These are phyloP conservation scores for Oryzias woworae DNA, from an alignment of 2,113 vertebrate genomes.

Conservation along the genomic window DNA sequence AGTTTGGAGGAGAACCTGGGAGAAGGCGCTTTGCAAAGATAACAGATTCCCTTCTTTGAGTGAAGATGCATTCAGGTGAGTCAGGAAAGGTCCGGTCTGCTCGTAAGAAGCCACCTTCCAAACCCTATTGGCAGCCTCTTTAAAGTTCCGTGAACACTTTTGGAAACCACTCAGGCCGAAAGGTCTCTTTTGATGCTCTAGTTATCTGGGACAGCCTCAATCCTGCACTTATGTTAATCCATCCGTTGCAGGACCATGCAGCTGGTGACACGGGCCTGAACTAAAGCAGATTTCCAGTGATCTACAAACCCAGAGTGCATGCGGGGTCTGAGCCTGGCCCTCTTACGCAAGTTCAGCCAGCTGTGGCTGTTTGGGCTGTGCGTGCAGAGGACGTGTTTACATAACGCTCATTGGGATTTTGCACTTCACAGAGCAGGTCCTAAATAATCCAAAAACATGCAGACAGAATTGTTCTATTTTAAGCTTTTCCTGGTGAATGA, in stretches of 20 bases:
- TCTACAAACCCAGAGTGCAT: conserved; percentile 59
- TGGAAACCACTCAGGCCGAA: conserved; percentile 28
- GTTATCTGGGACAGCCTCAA: conserved; percentile 68
- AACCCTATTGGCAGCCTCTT: conserved; percentile 22
- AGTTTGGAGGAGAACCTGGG: too few species aligned
- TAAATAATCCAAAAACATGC: conserved; percentile 27
- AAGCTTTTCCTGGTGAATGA: not conserved
- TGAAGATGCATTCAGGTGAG: not conserved
- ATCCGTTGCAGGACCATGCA: conserved; percentile 45
- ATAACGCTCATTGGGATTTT: conserved; percentile 54
- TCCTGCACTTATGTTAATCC: conserved; percentile 67
- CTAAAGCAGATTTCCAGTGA: conserved; percentile 66
- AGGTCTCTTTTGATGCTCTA: conserved; percentile 41
- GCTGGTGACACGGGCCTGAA: conserved; percentile 51
- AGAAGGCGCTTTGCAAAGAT: not conserved
- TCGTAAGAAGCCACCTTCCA: not conserved
- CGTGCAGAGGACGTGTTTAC: conserved; percentile 68
- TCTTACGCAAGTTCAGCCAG: conserved; percentile 71
- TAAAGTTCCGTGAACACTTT: conserved; percentile 38
- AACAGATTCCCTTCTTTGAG: not conserved
- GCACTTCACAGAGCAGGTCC: conserved; percentile 32
- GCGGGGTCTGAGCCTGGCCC: conserved; percentile 47
- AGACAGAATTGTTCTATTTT: not conserved
- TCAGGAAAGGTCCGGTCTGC: not conserved
- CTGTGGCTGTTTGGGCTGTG: conserved; percentile 61